These are phyloP conservation scores for Hystrix brachyura DNA, from an alignment of 2,113 vertebrate species.

Conservation along the genomic window DNA sequence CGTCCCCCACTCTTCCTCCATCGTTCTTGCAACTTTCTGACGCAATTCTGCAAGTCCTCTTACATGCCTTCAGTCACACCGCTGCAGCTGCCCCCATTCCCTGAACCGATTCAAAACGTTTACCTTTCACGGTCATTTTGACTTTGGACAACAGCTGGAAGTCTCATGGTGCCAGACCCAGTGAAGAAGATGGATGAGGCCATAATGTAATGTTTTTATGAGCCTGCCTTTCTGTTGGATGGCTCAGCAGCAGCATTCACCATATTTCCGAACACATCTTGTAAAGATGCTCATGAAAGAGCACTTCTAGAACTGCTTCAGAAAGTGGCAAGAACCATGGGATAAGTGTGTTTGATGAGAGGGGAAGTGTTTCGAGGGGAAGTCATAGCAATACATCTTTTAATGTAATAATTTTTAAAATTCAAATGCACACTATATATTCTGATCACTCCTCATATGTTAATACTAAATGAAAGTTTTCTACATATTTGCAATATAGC, in stretches of 20 bases:
- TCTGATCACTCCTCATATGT: background rate
- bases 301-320: background rate
- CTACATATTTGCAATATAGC: constrained; percentile 29
- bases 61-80: background rate
- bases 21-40: background rate
- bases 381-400: background rate
- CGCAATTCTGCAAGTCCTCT: background rate
- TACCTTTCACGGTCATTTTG: background rate
- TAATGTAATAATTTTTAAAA: background rate
- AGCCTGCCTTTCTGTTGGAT: background rate
- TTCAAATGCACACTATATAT: background rate
- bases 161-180: background rate
- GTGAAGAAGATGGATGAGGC: background rate
- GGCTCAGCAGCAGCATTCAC: background rate
- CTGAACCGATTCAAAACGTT: background rate
- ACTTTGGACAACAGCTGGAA: background rate
- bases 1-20: background rate
- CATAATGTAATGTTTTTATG: background rate
- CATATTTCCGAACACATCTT: background rate
- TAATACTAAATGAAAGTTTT: constrained; percentile 2
- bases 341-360: background rate
- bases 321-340: background rate
- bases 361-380: background rate
- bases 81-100: background rate
- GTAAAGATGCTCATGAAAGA: background rate